These are phyloP conservation scores for Gila robusta DNA, from an alignment of 2,797 vertebrate genomes.

Conservation along the genomic window DNA sequence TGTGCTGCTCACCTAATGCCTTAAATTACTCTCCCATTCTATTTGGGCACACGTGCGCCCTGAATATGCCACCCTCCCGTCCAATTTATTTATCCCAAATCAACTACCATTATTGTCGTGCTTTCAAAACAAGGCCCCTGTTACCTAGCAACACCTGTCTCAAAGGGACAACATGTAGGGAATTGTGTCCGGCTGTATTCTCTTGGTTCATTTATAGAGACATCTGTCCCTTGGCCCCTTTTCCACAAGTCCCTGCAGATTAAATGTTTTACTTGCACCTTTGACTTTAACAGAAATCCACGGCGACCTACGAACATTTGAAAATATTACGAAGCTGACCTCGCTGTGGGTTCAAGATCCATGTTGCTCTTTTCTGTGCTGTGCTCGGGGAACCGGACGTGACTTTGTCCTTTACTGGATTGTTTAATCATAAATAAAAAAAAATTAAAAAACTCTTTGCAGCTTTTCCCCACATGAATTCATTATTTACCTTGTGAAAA, in stretches of 20 bases:
- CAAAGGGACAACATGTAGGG: constrained; percentile 43
- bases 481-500: neutral
- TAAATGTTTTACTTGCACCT: constrained; percentile 11
- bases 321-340: constrained; percentile 2
- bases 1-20: constrained; percentile 26
- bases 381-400: neutral
- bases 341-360: neutral
- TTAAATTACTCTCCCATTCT: constrained; percentile 30
- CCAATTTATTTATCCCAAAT: constrained; percentile 57
- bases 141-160: constrained; percentile 62
- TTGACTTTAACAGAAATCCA: constrained; percentile 7
- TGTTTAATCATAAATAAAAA: constrained; percentile 14
- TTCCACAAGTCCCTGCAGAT: constrained; percentile 5
- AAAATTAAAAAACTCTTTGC: neutral
- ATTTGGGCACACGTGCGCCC: neutral
- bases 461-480: neutral
- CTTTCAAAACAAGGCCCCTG: constrained; percentile 54
- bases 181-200: constrained; percentile 25
- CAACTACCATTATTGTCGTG: constrained; percentile 38
- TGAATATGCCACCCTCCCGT: constrained; percentile 43
- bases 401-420: constrained; percentile 3
- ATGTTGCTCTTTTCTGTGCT: constrained; percentile 14
- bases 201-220: constrained; percentile 44
- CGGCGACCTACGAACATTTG: neutral
- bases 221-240: constrained; percentile 45